phyloP scores from a whole-genome alignment of 2,888 invertebrate species.

The Aelia acuminata region DNA sequence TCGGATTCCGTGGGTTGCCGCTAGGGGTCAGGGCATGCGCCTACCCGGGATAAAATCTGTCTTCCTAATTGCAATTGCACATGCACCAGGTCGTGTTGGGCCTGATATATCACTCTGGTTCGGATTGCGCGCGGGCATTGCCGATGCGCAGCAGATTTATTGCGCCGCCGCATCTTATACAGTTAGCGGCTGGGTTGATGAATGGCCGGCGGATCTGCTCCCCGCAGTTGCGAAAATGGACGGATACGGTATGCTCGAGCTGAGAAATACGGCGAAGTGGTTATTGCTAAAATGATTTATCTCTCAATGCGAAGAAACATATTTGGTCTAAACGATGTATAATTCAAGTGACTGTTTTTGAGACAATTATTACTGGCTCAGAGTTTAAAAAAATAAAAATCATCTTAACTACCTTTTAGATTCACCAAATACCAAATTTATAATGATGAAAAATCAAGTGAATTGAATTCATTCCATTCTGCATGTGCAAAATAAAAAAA shows the following conservation, averaged over 20 bases:
- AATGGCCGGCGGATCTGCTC: background rate
- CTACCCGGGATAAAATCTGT: conserved; percentile 43
- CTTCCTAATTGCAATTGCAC: conserved; percentile 46
- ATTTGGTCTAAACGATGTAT: background rate
- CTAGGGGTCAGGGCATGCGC: conserved; percentile 47
- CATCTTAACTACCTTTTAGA: no score
- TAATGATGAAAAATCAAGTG: no score
- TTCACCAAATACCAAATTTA: no score
- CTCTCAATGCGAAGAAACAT: background rate
- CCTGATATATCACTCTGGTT: conserved; percentile 46
- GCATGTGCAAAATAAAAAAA: no score
- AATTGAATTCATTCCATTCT: no score
- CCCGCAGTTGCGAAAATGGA: background rate
- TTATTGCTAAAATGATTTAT: background rate
- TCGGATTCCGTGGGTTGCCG: conserved; percentile 2
- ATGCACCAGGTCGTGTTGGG: conserved; percentile 8
- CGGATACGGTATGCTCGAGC: background rate
- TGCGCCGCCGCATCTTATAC: conserved; percentile 21
- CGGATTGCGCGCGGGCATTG: background rate
- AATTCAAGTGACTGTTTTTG: no score
- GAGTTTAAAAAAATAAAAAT: no score
- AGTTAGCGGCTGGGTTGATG: conserved; percentile 8
- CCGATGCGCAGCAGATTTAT: conserved; percentile 37
- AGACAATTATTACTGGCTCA: no score
- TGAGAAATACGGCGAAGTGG: background rate